A percentile compares a stretch with the other conserved stretches of the same genome.
Evolutionary conservation across 1,140 invertebrate species (phyloP).

Genomic region (Scaptomyza pallida): DNA sequence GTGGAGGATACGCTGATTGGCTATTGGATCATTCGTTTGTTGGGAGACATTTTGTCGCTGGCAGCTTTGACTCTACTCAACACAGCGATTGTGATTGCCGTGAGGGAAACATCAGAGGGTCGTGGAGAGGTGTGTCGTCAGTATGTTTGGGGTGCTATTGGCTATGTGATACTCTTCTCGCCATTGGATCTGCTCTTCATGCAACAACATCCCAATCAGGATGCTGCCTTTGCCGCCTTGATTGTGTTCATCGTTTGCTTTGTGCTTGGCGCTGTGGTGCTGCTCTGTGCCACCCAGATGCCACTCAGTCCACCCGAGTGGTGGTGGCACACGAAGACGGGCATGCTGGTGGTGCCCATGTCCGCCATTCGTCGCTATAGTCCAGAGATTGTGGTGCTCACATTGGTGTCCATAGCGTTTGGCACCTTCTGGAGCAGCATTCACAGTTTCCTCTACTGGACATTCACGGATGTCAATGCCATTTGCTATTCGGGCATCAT

Average conservation of each 20-base stretch:
- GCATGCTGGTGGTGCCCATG: slow-evolving; percentile 89
- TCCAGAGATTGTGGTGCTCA: slow-evolving; percentile 88
- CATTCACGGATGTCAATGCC: slow-evolving; percentile 57
- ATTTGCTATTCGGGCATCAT: slow-evolving; percentile 83
- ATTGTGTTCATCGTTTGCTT: slow-evolving; percentile 87
- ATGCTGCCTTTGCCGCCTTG: slow-evolving; percentile 72
- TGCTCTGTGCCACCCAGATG: slow-evolving; percentile 85
- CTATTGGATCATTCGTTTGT: slow-evolving; percentile 88
- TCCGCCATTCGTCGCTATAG: slow-evolving; percentile 89
- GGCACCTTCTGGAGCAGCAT: slow-evolving; percentile 92
- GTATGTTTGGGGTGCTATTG: slow-evolving; percentile 90
- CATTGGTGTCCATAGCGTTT: slow-evolving; percentile 88
- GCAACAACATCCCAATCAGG: slow-evolving; percentile 38
- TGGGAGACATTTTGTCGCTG: slow-evolving; percentile 91
- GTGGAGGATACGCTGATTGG: slow-evolving; percentile 88
- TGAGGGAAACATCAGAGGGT: slow-evolving; percentile 90
- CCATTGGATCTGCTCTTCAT: slow-evolving; percentile 86
- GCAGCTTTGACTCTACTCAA: slow-evolving; percentile 89
- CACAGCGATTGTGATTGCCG: slow-evolving; percentile 91
- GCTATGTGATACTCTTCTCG: slow-evolving; percentile 89
- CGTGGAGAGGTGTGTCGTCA: slow-evolving; percentile 92
- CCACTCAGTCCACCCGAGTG: slow-evolving; percentile 91
- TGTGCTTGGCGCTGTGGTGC: slow-evolving; percentile 63
- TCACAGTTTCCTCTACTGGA: slow-evolving; percentile 90
- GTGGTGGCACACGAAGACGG: slow-evolving; percentile 93